Percentiles rank a stretch among this genome's conserved stretches.
phyloP scores from a whole-genome alignment of 2,113 vertebrate species.

The Austrofundulus limnaeus region DNA sequence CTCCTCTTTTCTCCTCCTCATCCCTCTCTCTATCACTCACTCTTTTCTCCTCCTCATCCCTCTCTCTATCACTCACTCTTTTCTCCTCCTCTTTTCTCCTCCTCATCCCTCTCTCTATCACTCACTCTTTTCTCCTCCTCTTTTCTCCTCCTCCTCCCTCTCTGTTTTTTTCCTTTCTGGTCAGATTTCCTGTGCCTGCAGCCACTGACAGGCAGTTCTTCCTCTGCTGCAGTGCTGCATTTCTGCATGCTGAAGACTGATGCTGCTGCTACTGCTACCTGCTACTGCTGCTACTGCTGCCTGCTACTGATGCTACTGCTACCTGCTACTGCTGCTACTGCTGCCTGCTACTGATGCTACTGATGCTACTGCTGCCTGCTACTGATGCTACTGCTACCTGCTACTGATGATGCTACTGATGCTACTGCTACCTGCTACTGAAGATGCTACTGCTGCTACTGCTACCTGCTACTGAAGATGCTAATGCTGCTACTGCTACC shows the following conservation, averaged over 20 bases:
- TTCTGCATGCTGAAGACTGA: constrained; percentile 58
- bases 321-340: no score
- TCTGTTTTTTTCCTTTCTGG: constrained; percentile 59
- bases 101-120: constrained; percentile 58
- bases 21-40: constrained; percentile 62
- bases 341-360: no score
- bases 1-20: constrained; percentile 49
- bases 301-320: no score
- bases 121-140: constrained; percentile 11
- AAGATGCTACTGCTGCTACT: no score
- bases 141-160: constrained; percentile 21
- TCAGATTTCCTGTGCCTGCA: constrained; percentile 73
- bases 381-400: no score
- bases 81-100: constrained; percentile 49
- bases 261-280: constrained; percentile 31
- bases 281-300: constrained; percentile 36
- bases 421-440: no score
- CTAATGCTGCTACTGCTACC: no score
- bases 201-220: constrained; percentile 73
- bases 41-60: no score
- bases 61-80: no score
- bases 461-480: no score
- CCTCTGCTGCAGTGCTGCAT: constrained; percentile 64
- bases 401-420: no score
- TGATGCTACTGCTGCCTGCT: no score